Percentiles rank a stretch among this genome's conserved stretches.
Conservation (phyloP, 1,140 invertebrate species). For the Platorchestia sp. region DNA sequence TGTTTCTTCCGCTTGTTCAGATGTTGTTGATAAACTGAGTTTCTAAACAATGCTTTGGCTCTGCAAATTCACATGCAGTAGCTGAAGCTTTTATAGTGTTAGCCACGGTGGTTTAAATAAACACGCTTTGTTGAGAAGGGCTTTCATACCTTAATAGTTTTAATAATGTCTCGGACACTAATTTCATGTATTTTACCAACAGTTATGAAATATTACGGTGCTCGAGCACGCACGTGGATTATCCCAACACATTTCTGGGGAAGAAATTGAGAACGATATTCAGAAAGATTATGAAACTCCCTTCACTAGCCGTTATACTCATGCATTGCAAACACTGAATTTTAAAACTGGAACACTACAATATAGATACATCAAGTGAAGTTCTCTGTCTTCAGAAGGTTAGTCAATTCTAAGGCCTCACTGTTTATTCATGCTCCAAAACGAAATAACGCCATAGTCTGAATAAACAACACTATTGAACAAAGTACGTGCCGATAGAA, state of each 20-base stretch:
- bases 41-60: not conserved
- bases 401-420: no score
- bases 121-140: not conserved
- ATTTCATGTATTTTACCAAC: not conserved
- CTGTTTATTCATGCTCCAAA: no score
- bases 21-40: not conserved
- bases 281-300: not conserved
- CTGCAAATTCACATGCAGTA: not conserved
- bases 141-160: not conserved
- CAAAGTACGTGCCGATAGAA: no score
- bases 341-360: not conserved
- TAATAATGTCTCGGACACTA: not conserved
- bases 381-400: not conserved
- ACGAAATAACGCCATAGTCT: no score
- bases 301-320: not conserved
- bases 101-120: not conserved
- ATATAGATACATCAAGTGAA: not conserved
- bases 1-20: constrained; percentile 6
- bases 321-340: not conserved
- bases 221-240: not conserved
- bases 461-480: no score
- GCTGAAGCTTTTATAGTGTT: not conserved
- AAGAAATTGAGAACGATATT: not conserved
- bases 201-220: not conserved
- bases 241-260: not conserved